Percentiles rank a stretch among this genome's conserved stretches.
Conservation (phyloP, 2,797 vertebrate genomes). For the Ficedula albicollis region DNA sequence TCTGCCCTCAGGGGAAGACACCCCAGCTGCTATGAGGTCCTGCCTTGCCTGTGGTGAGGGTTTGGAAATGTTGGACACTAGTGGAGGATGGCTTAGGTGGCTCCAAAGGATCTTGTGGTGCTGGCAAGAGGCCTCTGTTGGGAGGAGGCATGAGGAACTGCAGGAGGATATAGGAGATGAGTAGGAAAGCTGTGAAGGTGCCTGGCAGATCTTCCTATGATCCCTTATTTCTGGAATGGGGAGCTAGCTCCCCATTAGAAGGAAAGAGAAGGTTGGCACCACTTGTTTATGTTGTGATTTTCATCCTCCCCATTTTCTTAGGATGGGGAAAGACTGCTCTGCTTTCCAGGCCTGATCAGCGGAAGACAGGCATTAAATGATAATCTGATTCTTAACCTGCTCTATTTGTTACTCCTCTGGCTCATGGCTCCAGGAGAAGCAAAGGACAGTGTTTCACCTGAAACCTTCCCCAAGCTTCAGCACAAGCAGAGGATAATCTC, state of each 20-base stretch:
- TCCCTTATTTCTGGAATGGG: neutral
- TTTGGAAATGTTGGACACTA: neutral
- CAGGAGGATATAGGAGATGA: rapidly evolving
- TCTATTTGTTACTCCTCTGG: neutral
- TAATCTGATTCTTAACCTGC: neutral
- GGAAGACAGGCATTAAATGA: neutral
- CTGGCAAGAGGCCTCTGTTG: rapidly evolving
- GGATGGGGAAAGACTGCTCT: neutral
- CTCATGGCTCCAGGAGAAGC: neutral
- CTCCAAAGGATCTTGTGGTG: neutral
- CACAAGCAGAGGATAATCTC: neutral
- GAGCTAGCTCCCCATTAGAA: neutral
- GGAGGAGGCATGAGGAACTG: neutral
- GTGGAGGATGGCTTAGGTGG: neutral
- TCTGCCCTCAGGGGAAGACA: rapidly evolving
- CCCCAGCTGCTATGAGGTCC: neutral
- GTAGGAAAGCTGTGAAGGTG: neutral
- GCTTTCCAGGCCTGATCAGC: neutral
- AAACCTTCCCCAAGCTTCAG: neutral
- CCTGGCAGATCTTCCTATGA: neutral
- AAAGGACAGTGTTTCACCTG: neutral
- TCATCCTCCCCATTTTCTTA: neutral
- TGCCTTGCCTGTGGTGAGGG: neutral
- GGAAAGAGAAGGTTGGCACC: neutral
- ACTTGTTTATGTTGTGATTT: neutral